phyloP scores from a whole-genome alignment of 2,113 vertebrate genomes.

The Cryptotis parvus region DNA sequence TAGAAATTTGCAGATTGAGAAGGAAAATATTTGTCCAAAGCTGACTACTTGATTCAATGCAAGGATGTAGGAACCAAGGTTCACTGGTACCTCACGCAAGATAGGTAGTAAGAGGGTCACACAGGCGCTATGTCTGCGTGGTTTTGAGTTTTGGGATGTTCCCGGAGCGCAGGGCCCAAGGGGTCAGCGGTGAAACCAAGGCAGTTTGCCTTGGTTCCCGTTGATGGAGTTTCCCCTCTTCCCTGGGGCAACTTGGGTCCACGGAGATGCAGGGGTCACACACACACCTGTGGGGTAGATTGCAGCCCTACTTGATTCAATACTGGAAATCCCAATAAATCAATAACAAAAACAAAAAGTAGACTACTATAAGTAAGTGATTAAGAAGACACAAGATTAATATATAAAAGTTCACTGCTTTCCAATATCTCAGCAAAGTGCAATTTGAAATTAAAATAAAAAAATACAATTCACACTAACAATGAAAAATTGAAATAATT shows the following conservation, averaged over 20 bases:
- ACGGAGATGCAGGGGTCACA: no score
- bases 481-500: not conserved
- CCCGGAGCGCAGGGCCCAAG: no score
- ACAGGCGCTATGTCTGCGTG: no score
- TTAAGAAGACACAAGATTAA: not conserved
- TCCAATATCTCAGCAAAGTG: not conserved
- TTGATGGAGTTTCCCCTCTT: no score
- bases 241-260: no score
- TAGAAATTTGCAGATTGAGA: not conserved
- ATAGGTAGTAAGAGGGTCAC: no score
- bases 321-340: not conserved
- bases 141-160: no score
- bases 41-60: not conserved
- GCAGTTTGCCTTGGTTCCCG: no score
- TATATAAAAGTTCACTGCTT: not conserved
- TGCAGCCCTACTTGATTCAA: not conserved
- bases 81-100: no score
- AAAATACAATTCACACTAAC: not conserved
- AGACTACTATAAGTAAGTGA: not conserved
- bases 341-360: not conserved
- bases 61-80: no score
- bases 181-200: no score
- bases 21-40: not conserved
- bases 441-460: constrained; percentile 22
- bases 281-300: no score